Conservation (phyloP, 2,888 invertebrate genomes). For the Erebia palarica region DNA sequence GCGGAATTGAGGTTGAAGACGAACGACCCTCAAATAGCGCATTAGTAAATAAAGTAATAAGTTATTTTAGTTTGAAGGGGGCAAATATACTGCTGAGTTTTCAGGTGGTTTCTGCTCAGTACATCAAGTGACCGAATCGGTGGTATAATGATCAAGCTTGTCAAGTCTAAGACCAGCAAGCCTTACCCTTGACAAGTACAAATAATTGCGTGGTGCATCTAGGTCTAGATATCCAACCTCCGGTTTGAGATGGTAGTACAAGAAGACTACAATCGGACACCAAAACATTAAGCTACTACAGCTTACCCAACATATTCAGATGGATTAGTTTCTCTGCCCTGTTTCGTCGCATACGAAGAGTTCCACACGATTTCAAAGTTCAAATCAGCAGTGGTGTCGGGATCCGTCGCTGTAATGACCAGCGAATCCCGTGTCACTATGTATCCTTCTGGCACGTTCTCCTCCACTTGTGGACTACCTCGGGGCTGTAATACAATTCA, state of each 20-base stretch:
- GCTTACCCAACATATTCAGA: constrained; percentile 58
- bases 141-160: no score
- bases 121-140: no score
- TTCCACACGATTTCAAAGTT: constrained; percentile 84
- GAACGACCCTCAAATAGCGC: no score
- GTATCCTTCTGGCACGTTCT: constrained; percentile 74
- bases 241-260: background rate
- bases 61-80: no score
- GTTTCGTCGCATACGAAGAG: constrained; percentile 81
- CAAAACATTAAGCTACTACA: background rate
- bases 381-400: constrained; percentile 82
- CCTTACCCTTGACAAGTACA: no score
- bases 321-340: constrained; percentile 66
- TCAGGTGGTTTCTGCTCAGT: no score
- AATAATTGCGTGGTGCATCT: no score
- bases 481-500: constrained; percentile 61
- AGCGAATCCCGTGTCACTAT: constrained; percentile 60
- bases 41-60: no score
- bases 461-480: constrained; percentile 74
- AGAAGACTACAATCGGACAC: background rate
- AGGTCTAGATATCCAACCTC: background rate
- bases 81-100: no score
- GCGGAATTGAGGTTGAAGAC: no score
- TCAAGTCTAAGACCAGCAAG: no score
- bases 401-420: constrained; percentile 80